These are phyloP conservation scores for Coelopa frigida DNA, from an alignment of 1,140 invertebrate species.

Conservation along the genomic window DNA sequence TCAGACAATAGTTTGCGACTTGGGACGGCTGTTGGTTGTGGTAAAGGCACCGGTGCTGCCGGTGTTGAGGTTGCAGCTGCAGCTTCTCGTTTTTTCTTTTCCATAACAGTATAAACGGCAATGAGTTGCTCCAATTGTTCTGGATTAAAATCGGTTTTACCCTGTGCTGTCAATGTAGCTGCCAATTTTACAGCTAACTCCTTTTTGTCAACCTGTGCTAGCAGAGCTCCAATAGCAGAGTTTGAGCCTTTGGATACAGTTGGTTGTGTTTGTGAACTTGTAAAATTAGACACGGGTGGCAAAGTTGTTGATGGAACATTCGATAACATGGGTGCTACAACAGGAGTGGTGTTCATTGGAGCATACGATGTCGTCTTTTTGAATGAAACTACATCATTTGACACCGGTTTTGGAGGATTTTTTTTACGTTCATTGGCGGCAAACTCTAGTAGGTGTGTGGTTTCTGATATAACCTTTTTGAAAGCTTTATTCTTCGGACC, in stretches of 20 bases:
- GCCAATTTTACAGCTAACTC: constrained; percentile 32
- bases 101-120: constrained; percentile 27
- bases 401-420: background rate
- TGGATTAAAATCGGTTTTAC: constrained; percentile 30
- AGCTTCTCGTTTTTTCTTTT: constrained; percentile 25
- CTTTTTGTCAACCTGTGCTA: constrained; percentile 17
- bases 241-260: background rate
- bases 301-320: too few relatives aligned
- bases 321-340: too few relatives aligned
- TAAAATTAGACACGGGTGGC: background rate
- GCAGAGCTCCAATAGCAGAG: background rate
- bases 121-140: constrained; percentile 33
- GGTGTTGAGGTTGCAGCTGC: constrained; percentile 15
- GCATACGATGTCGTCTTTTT: too few relatives aligned
- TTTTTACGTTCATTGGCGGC: background rate
- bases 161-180: constrained; percentile 29
- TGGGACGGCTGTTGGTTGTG: too few relatives aligned
- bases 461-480: constrained; percentile 28
- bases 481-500: constrained; percentile 23
- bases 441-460: constrained; percentile 19
- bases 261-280: background rate
- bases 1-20: too few relatives aligned
- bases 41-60: constrained; percentile 14
- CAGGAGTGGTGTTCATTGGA: too few relatives aligned
- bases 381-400: too few relatives aligned